Conservation (phyloP, 2,113 vertebrate species). For the Pygathrix nemaeus region DNA sequence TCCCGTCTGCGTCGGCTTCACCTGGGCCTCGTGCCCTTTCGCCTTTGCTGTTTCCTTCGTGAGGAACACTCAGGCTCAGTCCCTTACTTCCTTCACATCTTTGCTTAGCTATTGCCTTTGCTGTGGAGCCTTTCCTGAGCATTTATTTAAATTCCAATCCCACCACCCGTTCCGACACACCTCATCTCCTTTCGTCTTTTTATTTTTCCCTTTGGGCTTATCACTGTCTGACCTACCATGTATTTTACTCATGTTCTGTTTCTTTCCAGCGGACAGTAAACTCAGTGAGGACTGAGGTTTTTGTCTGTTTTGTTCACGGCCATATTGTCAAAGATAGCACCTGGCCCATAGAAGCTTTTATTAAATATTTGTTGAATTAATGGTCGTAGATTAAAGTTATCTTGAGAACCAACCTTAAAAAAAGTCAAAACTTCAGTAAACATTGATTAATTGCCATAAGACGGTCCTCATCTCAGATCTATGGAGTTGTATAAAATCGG, state of each 20-base stretch:
- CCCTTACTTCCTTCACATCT: not conserved
- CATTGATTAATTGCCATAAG: not conserved
- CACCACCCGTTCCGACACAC: too few species aligned
- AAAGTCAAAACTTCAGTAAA: not conserved
- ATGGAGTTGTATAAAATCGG: not conserved
- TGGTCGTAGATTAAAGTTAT: not conserved
- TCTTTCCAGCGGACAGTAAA: not conserved
- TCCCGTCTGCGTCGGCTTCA: too few species aligned
- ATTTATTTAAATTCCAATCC: not conserved
- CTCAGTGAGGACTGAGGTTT: not conserved
- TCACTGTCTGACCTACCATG: not conserved
- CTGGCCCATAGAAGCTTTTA: not conserved
- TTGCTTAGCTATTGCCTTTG: not conserved
- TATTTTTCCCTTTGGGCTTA: not conserved
- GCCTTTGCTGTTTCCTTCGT: not conserved
- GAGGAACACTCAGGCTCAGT: not conserved
- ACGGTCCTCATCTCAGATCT: not conserved
- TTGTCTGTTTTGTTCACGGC: not conserved
- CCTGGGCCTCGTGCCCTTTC: not conserved
- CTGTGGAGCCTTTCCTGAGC: not conserved
- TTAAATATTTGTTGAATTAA: slow-evolving; percentile 13
- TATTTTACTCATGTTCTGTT: not conserved
- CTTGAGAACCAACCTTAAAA: not conserved
- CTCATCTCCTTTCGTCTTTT: not conserved
- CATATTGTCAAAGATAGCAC: not conserved